Conservation (phyloP, 1,140 invertebrate genomes). For the Antheraea pernyi region DNA sequence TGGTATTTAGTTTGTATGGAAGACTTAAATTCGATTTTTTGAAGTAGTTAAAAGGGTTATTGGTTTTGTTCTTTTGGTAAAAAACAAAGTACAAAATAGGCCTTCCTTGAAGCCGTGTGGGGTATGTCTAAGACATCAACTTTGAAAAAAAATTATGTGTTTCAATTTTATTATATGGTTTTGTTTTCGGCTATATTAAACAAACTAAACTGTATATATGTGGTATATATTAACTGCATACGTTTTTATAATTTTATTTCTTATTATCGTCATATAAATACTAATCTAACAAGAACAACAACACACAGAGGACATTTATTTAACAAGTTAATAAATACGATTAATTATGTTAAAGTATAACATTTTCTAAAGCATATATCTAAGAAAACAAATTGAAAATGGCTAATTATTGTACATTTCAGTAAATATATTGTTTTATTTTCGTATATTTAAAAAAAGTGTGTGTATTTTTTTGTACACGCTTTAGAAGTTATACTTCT, state of each 20-base stretch:
- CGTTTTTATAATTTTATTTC: background rate
- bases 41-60: conserved; percentile 58
- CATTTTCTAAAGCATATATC: no score
- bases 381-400: no score
- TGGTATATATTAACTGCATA: background rate
- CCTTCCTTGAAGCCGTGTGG: conserved; percentile 67
- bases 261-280: no score
- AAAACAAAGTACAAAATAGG: conserved; percentile 66
- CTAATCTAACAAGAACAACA: no score
- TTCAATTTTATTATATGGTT: conserved; percentile 17
- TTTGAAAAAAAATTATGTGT: conserved; percentile 44
- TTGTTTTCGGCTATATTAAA: conserved; percentile 6
- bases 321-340: no score
- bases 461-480: no score
- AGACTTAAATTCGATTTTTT: conserved; percentile 74
- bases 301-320: no score
- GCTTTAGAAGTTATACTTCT: no score
- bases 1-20: conserved; percentile 76
- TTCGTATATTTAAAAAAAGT: no score
- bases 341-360: no score
- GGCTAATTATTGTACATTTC: no score
- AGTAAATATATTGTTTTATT: no score
- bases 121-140: conserved; percentile 41
- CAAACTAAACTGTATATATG: background rate
- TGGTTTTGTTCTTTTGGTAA: conserved; percentile 62